Conservation (phyloP, 2,888 invertebrate genomes). For the Rugalucina vietnamica region DNA sequence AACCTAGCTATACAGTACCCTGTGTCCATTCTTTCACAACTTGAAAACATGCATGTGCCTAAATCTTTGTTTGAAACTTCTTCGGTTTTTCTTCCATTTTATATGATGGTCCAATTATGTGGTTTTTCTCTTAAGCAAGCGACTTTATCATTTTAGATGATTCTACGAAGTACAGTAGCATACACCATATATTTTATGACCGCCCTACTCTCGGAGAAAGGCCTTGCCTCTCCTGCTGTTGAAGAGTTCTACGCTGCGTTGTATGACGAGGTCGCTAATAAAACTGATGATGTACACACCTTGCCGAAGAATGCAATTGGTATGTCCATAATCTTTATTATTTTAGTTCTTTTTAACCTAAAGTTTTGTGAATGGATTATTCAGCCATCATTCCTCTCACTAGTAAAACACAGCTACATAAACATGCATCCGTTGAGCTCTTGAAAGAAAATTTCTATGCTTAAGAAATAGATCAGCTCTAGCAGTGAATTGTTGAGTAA, state of each 20-base stretch:
- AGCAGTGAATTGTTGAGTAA: not conserved
- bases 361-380: not conserved
- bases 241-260: not conserved
- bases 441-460: not conserved
- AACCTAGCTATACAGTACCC: too few relatives aligned
- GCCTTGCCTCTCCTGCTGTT: not conserved
- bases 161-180: too few relatives aligned
- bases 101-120: too few relatives aligned
- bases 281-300: not conserved
- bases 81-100: too few relatives aligned
- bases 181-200: too few relatives aligned
- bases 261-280: not conserved
- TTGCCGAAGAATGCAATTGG: not conserved
- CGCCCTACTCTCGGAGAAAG: too few relatives aligned
- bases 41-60: too few relatives aligned
- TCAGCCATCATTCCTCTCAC: not conserved
- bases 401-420: not conserved
- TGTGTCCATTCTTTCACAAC: too few relatives aligned
- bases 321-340: not conserved
- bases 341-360: not conserved
- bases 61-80: too few relatives aligned
- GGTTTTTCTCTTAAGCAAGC: too few relatives aligned
- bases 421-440: not conserved
- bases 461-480: not conserved
- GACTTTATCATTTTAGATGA: too few relatives aligned